Percentiles rank a stretch among this genome's conserved stretches.
phyloP scores from a whole-genome alignment of 2,113 vertebrate genomes.

The Alethe diademata region DNA sequence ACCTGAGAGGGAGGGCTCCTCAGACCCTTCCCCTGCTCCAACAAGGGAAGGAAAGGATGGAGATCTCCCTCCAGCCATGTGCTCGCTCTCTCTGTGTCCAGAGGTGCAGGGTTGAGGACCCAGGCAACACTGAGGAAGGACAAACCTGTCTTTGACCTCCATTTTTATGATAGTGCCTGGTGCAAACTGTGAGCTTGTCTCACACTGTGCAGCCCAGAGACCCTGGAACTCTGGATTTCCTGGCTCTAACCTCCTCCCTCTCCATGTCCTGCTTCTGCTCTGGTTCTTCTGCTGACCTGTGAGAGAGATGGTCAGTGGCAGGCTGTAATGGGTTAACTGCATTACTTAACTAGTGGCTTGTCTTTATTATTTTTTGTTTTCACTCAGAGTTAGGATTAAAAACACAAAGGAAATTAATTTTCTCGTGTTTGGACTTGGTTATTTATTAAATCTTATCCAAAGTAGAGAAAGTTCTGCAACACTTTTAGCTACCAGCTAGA shows the following conservation, averaged over 20 bases:
- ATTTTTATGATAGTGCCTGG: fast-evolving
- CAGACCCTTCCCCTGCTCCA: not conserved
- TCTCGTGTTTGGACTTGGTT: too few species aligned
- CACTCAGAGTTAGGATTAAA: too few species aligned
- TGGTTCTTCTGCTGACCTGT: not conserved
- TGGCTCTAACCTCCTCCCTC: not conserved
- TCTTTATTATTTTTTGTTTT: too few species aligned
- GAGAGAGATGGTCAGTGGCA: not conserved
- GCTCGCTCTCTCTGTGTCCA: not conserved
- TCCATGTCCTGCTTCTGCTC: not conserved
- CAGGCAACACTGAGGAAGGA: not conserved
- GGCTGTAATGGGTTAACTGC: too few species aligned
- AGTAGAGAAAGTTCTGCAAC: too few species aligned
- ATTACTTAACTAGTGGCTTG: too few species aligned
- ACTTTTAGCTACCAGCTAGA: too few species aligned
- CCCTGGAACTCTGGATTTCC: not conserved
- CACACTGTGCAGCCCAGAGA: not conserved
- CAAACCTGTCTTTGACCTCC: not conserved
- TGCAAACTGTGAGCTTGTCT: not conserved
- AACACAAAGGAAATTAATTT: too few species aligned
- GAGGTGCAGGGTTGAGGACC: not conserved
- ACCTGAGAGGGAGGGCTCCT: not conserved
- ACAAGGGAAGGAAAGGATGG: not conserved
- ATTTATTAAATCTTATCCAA: too few species aligned
- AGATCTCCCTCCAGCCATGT: not conserved